Evolutionary conservation across 35 echinoderm and acorn worm species (phyloP).

Genomic region (Amphiura filiformis): DNA sequence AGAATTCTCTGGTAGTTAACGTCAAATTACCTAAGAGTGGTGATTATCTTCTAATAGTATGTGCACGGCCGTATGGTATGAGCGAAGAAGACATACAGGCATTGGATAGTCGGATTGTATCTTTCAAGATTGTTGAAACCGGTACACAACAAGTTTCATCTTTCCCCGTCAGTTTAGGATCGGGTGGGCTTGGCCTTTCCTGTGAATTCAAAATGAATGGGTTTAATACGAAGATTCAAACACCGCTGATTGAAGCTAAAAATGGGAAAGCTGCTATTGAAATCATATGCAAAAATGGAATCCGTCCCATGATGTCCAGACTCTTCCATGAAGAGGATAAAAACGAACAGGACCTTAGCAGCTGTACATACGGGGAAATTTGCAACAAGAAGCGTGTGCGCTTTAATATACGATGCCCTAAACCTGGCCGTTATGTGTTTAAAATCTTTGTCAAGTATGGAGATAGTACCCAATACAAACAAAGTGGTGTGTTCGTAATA

Average conservation of each 20-base stretch:
- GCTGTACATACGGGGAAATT: neutral
- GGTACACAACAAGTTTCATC: neutral
- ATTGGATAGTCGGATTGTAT: neutral
- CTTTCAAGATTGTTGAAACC: neutral
- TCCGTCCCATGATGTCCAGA: neutral
- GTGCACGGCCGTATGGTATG: neutral
- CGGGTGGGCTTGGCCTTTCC: neutral
- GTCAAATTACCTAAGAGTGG: neutral
- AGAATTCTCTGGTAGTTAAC: neutral
- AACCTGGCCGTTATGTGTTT: neutral
- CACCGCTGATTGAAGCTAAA: neutral
- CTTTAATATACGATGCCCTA: neutral
- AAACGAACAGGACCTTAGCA: neutral
- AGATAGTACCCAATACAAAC: neutral
- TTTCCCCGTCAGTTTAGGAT: neutral
- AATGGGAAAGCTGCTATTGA: neutral
- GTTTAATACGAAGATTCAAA: neutral
- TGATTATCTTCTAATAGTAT: neutral
- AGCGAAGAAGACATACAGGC: neutral
- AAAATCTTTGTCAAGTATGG: neutral
- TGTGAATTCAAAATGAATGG: neutral
- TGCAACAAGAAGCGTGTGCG: neutral
- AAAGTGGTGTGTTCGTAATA: neutral
- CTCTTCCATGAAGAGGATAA: neutral
- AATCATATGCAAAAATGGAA: neutral